phyloP scores from a whole-genome alignment of 2,113 vertebrate genomes.

The Phocoena sinus region DNA sequence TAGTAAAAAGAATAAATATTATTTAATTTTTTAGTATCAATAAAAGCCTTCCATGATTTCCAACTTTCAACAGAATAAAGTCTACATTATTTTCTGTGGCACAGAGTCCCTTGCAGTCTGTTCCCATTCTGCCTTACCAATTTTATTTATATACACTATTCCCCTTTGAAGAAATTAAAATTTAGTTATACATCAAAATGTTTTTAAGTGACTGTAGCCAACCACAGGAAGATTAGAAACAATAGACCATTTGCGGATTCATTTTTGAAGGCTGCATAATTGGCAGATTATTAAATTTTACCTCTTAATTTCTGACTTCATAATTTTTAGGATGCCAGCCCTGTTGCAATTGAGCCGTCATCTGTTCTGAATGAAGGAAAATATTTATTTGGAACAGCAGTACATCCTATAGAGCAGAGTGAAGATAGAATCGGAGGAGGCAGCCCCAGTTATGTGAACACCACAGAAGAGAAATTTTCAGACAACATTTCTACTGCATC shows the following conservation, averaged over 20 bases:
- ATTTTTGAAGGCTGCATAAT: neutral
- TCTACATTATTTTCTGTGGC: neutral
- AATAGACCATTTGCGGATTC: neutral
- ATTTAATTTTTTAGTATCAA: neutral
- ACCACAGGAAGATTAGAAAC: neutral
- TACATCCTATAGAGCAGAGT: slow-evolving; percentile 80
- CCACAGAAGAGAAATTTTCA: slow-evolving; percentile 90
- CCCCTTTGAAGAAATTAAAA: neutral
- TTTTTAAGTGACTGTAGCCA: slow-evolving; percentile 20
- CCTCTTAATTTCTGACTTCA: neutral
- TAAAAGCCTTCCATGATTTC: neutral
- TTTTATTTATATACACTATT: neutral
- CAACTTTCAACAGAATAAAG: neutral
- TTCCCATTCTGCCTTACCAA: neutral
- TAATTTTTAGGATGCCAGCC: slow-evolving; percentile 88
- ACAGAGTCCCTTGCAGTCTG: neutral
- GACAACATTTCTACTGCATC: slow-evolving; percentile 94
- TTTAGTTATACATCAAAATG: neutral
- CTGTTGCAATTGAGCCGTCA: slow-evolving; percentile 93
- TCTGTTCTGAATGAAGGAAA: slow-evolving; percentile 87
- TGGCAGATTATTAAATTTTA: slow-evolving; percentile 30
- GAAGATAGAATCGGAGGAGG: slow-evolving; percentile 81
- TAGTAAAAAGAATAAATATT: neutral
- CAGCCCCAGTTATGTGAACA: slow-evolving; percentile 81
- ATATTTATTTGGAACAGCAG: slow-evolving; percentile 78